Percentiles rank a stretch among this genome's conserved stretches.
Conservation (phyloP, 2,113 vertebrate genomes). For the Polypterus bichir region DNA sequence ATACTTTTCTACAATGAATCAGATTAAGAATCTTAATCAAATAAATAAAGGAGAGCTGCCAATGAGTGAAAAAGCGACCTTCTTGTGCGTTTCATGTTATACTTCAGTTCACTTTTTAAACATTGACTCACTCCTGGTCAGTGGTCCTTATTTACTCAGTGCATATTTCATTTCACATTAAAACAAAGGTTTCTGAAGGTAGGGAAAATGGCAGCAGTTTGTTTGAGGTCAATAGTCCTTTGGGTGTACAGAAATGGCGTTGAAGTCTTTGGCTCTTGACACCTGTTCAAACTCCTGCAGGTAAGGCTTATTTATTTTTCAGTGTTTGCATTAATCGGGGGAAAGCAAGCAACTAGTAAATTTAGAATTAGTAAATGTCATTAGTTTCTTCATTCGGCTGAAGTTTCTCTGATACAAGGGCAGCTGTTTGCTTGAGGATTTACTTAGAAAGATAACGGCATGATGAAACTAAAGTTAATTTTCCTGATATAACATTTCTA, state of each 20-base stretch:
- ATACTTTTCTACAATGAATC: no score
- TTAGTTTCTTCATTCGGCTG: slow-evolving; percentile 11
- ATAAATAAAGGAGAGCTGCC: neutral
- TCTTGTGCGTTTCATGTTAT: neutral
- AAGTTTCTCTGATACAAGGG: slow-evolving; percentile 6
- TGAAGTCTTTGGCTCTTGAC: slow-evolving; percentile 25
- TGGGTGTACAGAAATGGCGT: slow-evolving; percentile 20
- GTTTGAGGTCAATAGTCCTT: slow-evolving; percentile 24
- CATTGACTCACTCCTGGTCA: slow-evolving; percentile 15
- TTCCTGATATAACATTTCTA: neutral
- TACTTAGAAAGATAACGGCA: slow-evolving; percentile 2
- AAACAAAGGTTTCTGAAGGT: slow-evolving; percentile 13
- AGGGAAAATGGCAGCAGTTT: slow-evolving; percentile 20
- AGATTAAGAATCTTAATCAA: no score
- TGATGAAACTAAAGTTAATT: neutral
- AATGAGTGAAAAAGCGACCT: neutral
- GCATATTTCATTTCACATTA: slow-evolving; percentile 9
- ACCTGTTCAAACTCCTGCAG: slow-evolving; percentile 50
- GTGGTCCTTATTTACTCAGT: slow-evolving; percentile 23
- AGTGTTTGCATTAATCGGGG: slow-evolving; percentile 34
- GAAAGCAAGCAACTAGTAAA: slow-evolving; percentile 24
- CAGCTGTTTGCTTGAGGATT: slow-evolving; percentile 5
- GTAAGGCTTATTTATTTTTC: slow-evolving; percentile 32
- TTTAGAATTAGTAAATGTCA: slow-evolving; percentile 14
- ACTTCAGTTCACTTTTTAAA: slow-evolving; percentile 11